Conservation (phyloP, 2,797 vertebrate genomes). For the Sebastes iracundus region DNA sequence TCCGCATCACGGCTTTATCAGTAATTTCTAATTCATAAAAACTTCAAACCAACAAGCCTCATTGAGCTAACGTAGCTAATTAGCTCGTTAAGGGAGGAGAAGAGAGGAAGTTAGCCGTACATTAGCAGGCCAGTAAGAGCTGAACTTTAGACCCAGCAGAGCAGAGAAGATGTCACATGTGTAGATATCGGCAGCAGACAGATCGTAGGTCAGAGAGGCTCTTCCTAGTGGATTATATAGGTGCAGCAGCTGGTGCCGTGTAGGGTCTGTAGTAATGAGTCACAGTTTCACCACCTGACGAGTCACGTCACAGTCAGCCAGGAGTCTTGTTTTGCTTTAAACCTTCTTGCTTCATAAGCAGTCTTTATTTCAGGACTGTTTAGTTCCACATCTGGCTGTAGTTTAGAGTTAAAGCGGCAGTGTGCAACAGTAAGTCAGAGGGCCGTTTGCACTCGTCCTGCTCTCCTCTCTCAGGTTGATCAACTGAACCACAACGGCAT, state of each 20-base stretch:
- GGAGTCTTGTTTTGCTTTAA: slow-evolving; percentile 25
- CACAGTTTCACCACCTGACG: slow-evolving; percentile 32
- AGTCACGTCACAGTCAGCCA: slow-evolving; percentile 9
- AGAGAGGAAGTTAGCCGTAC: slow-evolving; percentile 15
- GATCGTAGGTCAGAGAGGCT: slow-evolving; percentile 10
- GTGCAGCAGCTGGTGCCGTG: slow-evolving; percentile 8
- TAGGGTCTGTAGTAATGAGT: not conserved
- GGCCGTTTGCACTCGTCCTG: slow-evolving; percentile 3
- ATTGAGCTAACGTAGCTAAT: slow-evolving; percentile 49
- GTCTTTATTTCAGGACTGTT: slow-evolving; percentile 46
- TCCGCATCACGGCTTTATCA: slow-evolving; percentile 21
- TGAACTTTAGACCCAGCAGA: slow-evolving; percentile 20
- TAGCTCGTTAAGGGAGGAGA: slow-evolving; percentile 53
- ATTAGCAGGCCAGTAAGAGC: slow-evolving; percentile 16
- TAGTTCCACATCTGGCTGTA: slow-evolving; percentile 50
- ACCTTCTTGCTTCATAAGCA: slow-evolving; percentile 10
- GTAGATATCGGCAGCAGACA: slow-evolving; percentile 2
- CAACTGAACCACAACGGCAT: not conserved
- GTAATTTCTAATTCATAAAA: slow-evolving; percentile 51
- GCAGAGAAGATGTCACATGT: not conserved
- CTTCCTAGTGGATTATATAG: not conserved
- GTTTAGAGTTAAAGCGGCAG: slow-evolving; percentile 42
- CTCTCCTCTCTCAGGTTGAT: not conserved
- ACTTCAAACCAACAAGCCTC: slow-evolving; percentile 32
- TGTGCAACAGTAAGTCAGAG: slow-evolving; percentile 16